Evolutionary conservation across 2,113 vertebrate genomes (phyloP).

Genomic region (Ovis canadensis): DNA sequence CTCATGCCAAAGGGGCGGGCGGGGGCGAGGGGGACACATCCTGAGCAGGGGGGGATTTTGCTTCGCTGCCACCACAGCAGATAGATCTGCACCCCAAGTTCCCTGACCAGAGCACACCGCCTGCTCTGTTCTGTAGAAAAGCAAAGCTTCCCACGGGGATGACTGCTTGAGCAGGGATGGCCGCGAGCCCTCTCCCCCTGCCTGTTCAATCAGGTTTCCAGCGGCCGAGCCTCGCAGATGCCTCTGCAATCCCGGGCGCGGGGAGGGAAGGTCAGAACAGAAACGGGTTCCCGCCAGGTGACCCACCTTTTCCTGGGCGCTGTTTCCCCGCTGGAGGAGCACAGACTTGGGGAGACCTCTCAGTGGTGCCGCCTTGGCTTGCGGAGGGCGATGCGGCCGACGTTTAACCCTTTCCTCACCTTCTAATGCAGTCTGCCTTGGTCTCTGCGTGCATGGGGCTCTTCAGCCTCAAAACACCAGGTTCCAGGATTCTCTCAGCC

Average conservation of each 20-base stretch:
- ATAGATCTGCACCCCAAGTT: no score
- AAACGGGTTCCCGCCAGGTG: not conserved
- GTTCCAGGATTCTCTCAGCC: not conserved
- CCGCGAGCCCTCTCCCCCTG: rapidly evolving
- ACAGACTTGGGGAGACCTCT: not conserved
- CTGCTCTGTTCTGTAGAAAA: not conserved
- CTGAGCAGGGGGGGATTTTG: no score
- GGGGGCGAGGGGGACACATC: no score
- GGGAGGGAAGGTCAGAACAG: not conserved
- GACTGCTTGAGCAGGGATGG: no score
- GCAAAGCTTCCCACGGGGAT: not conserved
- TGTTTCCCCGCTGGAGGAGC: not conserved
- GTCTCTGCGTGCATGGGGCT: not conserved
- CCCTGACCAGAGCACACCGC: no score
- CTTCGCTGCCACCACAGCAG: no score
- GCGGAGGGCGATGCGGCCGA: not conserved
- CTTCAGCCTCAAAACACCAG: not conserved
- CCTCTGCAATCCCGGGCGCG: not conserved
- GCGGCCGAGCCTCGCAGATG: not conserved
- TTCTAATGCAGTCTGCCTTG: not conserved
- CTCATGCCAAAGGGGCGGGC: no score
- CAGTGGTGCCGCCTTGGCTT: no score
- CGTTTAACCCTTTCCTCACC: not conserved
- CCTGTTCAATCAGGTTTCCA: not conserved
- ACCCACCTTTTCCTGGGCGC: not conserved